These are phyloP conservation scores for Nycteola revayana DNA, from an alignment of 2,888 invertebrate species.

Conservation along the genomic window DNA sequence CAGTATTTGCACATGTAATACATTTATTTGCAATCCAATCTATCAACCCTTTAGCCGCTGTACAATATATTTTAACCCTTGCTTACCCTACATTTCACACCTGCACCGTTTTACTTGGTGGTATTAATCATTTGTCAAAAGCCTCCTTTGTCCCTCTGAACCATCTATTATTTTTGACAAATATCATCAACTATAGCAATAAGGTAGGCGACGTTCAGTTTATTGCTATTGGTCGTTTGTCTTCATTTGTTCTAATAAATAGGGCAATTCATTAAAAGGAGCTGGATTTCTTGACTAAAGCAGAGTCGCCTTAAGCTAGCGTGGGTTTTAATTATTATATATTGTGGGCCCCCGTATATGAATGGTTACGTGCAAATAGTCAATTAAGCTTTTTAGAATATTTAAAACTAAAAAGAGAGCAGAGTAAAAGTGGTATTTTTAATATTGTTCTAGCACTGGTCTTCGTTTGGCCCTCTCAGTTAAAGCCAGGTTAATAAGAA, in stretches of 20 bases:
- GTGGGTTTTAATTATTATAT: too few species aligned
- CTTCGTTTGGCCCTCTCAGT: too few species aligned
- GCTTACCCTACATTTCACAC: conserved; percentile 44
- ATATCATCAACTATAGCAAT: conserved; percentile 42
- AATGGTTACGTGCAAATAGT: too few species aligned
- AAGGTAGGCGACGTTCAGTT: conserved; percentile 27
- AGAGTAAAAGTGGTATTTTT: too few species aligned
- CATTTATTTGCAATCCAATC: not conserved
- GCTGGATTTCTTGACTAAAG: too few species aligned
- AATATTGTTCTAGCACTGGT: too few species aligned
- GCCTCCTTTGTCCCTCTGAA: conserved; percentile 30
- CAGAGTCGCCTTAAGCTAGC: too few species aligned
- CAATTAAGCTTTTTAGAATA: too few species aligned
- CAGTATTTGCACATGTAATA: too few species aligned
- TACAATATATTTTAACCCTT: conserved; percentile 43
- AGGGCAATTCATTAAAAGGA: not conserved
- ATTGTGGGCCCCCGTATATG: too few species aligned
- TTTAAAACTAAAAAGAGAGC: too few species aligned
- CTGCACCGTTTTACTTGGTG: conserved; percentile 39
- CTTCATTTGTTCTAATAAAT: conserved; percentile 26
- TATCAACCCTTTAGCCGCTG: not conserved
- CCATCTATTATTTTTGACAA: conserved; percentile 53
- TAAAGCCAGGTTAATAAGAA: too few species aligned
- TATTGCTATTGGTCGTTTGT: conserved; percentile 21
- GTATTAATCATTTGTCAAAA: conserved; percentile 62